Evolutionary conservation across 2,888 invertebrate species (phyloP).

Genomic region (Tenthredo scrophulariae): DNA sequence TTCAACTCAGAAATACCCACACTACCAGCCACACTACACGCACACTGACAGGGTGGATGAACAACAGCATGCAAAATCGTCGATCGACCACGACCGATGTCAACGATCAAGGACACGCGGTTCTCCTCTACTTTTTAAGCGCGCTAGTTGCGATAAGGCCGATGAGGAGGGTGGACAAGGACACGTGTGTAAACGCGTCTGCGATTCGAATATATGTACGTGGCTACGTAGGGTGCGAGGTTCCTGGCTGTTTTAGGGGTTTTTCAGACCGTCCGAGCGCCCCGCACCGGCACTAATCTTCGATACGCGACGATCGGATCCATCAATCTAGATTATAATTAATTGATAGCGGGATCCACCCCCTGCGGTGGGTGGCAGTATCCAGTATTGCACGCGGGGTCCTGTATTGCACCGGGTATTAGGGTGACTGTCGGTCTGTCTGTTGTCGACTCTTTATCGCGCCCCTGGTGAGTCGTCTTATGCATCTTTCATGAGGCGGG

Average conservation of each 20-base stretch:
- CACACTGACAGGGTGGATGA: neutral
- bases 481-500: slow-evolving; percentile 78
- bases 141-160: slow-evolving; percentile 6
- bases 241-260: slow-evolving; percentile 43
- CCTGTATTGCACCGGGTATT: slow-evolving; percentile 77
- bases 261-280: slow-evolving; percentile 46
- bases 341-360: slow-evolving; percentile 76
- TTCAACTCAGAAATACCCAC: neutral
- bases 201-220: slow-evolving; percentile 2
- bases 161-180: slow-evolving; percentile 37
- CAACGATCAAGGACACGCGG: slow-evolving; percentile 43
- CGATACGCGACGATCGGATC: slow-evolving; percentile 75
- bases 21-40: neutral
- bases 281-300: slow-evolving; percentile 75
- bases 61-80: slow-evolving; percentile 17
- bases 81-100: slow-evolving; percentile 30
- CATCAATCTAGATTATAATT: slow-evolving; percentile 79
- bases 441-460: slow-evolving; percentile 79
- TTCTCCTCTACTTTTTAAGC: slow-evolving; percentile 40
- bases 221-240: neutral
- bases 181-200: slow-evolving; percentile 40
- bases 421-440: slow-evolving; percentile 78
- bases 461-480: slow-evolving; percentile 79
- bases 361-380: slow-evolving; percentile 70
- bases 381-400: slow-evolving; percentile 56